Conservation (phyloP, 2,113 vertebrate species). For the Epinephelus fuscoguttatus region DNA sequence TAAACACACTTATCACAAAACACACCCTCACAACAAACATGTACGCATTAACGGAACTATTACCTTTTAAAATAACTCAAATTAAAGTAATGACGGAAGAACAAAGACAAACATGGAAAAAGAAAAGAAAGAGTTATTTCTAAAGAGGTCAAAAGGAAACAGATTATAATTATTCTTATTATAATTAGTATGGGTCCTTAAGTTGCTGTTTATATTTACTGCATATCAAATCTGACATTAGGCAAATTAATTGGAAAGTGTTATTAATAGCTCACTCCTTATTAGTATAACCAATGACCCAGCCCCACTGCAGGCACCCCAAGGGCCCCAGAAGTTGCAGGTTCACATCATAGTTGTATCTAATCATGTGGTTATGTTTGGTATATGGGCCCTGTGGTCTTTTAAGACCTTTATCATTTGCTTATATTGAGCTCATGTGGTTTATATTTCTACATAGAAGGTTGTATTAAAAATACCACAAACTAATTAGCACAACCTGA, state of each 20-base stretch:
- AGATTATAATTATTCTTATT: too few species aligned
- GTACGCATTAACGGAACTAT: not conserved
- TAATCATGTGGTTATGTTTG: not conserved
- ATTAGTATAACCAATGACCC: not conserved
- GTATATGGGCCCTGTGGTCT: not conserved
- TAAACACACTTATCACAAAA: constrained; percentile 29
- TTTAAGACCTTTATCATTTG: not conserved
- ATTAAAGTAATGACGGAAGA: not conserved
- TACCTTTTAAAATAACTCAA: not conserved
- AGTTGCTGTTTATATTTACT: not conserved
- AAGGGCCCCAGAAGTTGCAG: not conserved
- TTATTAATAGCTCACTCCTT: not conserved
- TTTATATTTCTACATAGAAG: too few species aligned
- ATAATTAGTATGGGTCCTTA: too few species aligned
- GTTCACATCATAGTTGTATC: not conserved
- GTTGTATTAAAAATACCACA: not conserved
- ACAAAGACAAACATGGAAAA: not conserved
- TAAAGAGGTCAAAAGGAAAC: not conserved
- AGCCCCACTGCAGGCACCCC: not conserved
- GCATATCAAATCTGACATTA: not conserved
- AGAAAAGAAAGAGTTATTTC: not conserved
- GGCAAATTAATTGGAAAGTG: not conserved
- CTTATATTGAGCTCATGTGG: not conserved
- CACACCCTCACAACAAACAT: constrained; percentile 38
- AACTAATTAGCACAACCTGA: not conserved